These are phyloP conservation scores for Halichondria panicea DNA, from an alignment of 37 sponge, comb jelly and placozoan species.

Conservation along the genomic window DNA sequence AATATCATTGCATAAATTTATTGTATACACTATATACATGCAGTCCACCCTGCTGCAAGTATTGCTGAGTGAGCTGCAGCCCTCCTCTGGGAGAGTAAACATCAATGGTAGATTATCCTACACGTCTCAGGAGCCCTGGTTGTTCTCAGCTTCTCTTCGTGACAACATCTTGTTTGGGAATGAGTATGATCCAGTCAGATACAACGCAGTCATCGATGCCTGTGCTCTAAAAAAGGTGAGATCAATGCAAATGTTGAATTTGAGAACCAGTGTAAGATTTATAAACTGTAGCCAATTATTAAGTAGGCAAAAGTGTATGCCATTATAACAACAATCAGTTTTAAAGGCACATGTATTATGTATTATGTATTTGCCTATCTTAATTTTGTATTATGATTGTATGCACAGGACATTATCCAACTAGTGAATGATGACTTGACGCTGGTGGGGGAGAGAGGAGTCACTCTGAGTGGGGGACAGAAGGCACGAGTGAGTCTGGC, in stretches of 20 bases:
- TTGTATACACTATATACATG: too few relatives aligned
- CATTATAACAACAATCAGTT: too few relatives aligned
- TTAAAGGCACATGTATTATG: too few relatives aligned
- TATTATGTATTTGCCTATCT: too few relatives aligned
- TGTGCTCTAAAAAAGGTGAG: slow-evolving; percentile 70
- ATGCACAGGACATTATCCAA: slow-evolving; percentile 54
- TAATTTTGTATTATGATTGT: too few relatives aligned
- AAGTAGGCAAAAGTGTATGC: too few relatives aligned
- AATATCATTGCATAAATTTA: too few relatives aligned
- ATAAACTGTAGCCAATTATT: too few relatives aligned
- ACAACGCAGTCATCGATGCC: slow-evolving; percentile 57
- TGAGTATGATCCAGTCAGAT: slow-evolving; percentile 27
- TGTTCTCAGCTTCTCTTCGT: slow-evolving; percentile 69
- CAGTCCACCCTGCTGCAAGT: slow-evolving; percentile 69
- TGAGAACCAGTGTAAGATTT: too few relatives aligned
- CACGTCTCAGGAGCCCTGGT: slow-evolving; percentile 74
- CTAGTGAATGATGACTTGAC: slow-evolving; percentile 83
- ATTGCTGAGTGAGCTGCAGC: slow-evolving; percentile 57
- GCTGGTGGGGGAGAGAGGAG: slow-evolving; percentile 88
- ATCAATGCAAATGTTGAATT: too few relatives aligned
- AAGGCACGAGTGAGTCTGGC: slow-evolving; percentile 91
- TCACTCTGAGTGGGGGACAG: slow-evolving; percentile 96
- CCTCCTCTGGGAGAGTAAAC: slow-evolving; percentile 35
- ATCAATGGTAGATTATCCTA: slow-evolving; percentile 65
- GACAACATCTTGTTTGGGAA: slow-evolving; percentile 80